Conservation (phyloP, 1,140 invertebrate genomes). For the Archivesica marissinica region DNA sequence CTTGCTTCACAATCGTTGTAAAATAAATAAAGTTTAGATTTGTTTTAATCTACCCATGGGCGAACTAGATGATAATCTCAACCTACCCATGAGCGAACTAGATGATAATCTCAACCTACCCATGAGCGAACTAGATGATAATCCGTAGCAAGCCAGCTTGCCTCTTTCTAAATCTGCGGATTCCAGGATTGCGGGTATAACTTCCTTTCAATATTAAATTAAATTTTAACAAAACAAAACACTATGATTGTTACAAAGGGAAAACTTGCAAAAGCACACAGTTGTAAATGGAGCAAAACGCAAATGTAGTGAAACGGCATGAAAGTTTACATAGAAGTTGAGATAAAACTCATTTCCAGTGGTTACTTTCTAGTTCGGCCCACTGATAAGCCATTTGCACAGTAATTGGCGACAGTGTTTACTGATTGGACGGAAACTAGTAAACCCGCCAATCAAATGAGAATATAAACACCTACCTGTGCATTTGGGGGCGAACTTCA, state of each 20-base stretch:
- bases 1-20: too few relatives aligned
- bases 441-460: constrained; percentile 32
- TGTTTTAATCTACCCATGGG: too few relatives aligned
- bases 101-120: constrained; percentile 35
- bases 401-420: constrained; percentile 21
- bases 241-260: not conserved
- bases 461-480: constrained; percentile 38
- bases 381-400: constrained; percentile 50
- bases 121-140: constrained; percentile 39
- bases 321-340: constrained; percentile 49
- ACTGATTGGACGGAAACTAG: constrained; percentile 1
- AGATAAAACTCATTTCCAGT: constrained; percentile 45
- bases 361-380: constrained; percentile 19
- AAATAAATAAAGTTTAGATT: too few relatives aligned
- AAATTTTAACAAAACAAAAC: not conserved
- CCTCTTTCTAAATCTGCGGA: constrained; percentile 42
- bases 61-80: too few relatives aligned
- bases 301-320: constrained; percentile 52
- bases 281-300: constrained; percentile 54
- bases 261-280: constrained; percentile 48
- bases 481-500: not conserved
- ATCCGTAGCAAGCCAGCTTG: constrained; percentile 57
- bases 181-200: constrained; percentile 11
- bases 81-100: too few relatives aligned
- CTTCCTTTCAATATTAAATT: not conserved